Evolutionary conservation across 2,888 invertebrate species (phyloP), one percentile per base, ranked within the genome.

Genomic region (Hydraecia micacea): DNA sequence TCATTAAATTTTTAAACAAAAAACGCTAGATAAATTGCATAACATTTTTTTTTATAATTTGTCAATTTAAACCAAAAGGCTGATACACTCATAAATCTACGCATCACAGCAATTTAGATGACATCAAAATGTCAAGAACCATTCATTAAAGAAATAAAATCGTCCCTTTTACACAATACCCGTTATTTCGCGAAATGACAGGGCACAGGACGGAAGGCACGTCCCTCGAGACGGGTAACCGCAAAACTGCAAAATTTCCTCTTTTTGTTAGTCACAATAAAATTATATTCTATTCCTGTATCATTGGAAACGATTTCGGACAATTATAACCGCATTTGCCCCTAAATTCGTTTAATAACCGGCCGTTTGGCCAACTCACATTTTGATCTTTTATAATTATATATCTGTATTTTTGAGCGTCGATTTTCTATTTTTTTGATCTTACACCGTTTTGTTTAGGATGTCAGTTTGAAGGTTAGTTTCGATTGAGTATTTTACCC

Each of bases 311-410:
- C 91, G 90, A 90, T 88, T 91, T 88, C 81, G 87, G 91, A 91
- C 96, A 91, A 97, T 97, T 97, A 97, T 96, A 96, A 97, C 94
- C 94, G 89, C 96, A 96, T 97, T 96, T 96, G 95, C 92, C 88
- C 93, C 92, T 91, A 93, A 94, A 94, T 93, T 92, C 92, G 93
- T 95, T 96, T 96, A 96, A 96, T 96, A 95, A 95, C 93, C 90
- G 92, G 89, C 92, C 88, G 93, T 94, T 93, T 90, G 91, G 90
- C 92, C 91, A 91, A 90, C 89, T 91, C 92, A 92, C 91, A 92
- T 92, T 94, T 95, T 95, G 95, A 95, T 96, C 94, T 92, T 93
- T 93, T 94, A 95, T 96, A 97, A 97, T 97, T 96, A 96, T 96
- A 96, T 91, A 93, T 93, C 93, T 92, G 92, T 81, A 88, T 84